Percentiles rank a stretch among this genome's conserved stretches.
Conservation (phyloP, 2,113 vertebrate genomes). For the Bostrychus sinensis region DNA sequence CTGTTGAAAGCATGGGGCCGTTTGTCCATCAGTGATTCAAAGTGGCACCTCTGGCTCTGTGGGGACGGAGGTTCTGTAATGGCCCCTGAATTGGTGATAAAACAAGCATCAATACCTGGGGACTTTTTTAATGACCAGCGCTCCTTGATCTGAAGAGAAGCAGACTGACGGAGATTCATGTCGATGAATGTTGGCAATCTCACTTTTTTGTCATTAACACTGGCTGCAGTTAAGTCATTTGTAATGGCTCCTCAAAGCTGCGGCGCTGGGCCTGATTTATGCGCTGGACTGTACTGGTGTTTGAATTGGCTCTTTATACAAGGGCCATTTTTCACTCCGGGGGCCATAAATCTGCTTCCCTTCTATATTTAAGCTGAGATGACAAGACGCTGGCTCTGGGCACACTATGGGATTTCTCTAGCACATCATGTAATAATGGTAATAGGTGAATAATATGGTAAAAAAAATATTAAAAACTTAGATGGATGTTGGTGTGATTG, state of each 20-base stretch:
- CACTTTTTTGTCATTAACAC: constrained; percentile 36
- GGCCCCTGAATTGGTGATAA: constrained; percentile 34
- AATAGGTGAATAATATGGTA: background rate
- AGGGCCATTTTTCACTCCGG: constrained; percentile 15
- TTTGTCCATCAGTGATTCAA: constrained; percentile 19
- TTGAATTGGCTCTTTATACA: constrained; percentile 2
- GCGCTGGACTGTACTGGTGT: background rate
- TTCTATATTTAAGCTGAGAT: background rate
- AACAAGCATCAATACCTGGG: constrained; percentile 21
- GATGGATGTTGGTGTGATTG: background rate
- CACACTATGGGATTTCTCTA: background rate
- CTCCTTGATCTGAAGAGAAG: constrained; percentile 30
- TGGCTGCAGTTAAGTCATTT: constrained; percentile 29
- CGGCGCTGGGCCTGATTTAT: constrained; percentile 8
- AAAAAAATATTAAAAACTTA: no score
- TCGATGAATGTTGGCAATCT: background rate
- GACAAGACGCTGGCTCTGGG: background rate
- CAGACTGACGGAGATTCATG: constrained; percentile 30
- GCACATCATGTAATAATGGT: background rate
- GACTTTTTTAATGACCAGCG: constrained; percentile 25
- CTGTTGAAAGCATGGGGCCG: no score
- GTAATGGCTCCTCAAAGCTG: constrained; percentile 3
- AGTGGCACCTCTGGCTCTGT: constrained; percentile 24
- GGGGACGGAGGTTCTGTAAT: constrained; percentile 25
- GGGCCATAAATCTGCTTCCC: constrained; percentile 24